Base-by-base conservation (phyloP, 2,797 vertebrate species). In the Danio choprae region DNA sequence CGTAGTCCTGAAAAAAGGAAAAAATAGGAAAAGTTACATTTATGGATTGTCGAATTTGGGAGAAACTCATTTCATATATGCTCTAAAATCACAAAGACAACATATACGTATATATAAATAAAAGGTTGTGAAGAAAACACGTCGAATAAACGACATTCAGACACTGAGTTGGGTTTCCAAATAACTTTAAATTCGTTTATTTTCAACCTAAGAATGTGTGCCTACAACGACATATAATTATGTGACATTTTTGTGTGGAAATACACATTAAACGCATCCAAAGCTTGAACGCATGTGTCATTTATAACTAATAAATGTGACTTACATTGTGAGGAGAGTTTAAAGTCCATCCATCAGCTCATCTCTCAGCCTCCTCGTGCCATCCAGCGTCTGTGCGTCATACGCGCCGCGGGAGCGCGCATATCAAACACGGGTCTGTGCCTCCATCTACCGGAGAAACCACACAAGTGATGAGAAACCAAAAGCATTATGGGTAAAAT, bases 371-470 rank as follows among this genome's bases (percentile, higher is more conserved):
- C n/a, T 38, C 46, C 7, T 13, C 6, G 22, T 58, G 20, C 10
- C 51, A n/a, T 38, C 16, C 22, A 44, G 40, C 2, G 43, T 29
- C n/a, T 51, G 36, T 38, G 46, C 12, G 20, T 50, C 59, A 53
- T 16, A 29, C 20, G n/a, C n/a, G n/a, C n/a, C n/a, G n/a, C 41
- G 62, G 40, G 20, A 38, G 71, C 56, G 38, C 58, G 62, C 51
- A 11, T 29, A 13, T 16, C 0, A 48, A 74, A 53, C 43, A 5
- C 88, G 38, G 85, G 62, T 70, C 63, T 91, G 62, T 93, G 84
- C 73, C 89, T 77, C 92, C 92, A 90, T 91, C 93, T 93, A 59
- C 81, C 87, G 93, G 93, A 81, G 0, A 84, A 58, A 53, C 62
- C 5, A 36, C 63, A n/a, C 44, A 69, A 10, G 62, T 8, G 5